Percentiles rank a stretch among this genome's conserved stretches.
phyloP scores from a whole-genome alignment of 2,797 vertebrate genomes.

The Myotis vivesi region DNA sequence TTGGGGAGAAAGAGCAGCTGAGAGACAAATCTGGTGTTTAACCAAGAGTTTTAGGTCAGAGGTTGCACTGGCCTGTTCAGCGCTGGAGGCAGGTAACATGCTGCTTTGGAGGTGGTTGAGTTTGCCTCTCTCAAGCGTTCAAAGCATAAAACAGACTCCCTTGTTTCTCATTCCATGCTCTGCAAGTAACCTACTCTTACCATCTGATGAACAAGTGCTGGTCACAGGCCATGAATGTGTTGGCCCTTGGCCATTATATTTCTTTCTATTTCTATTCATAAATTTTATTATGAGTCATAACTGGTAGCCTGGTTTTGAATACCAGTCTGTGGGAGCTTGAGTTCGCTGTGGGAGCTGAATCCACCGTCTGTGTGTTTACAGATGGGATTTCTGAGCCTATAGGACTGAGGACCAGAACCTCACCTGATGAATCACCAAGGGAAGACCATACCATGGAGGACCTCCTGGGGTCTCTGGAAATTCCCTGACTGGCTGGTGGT shows the following conservation, averaged over 20 bases:
- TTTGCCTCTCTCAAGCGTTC: conserved; percentile 14
- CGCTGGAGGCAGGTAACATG: background rate
- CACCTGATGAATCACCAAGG: background rate
- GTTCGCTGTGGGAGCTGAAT: conserved; percentile 15
- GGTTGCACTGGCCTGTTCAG: background rate
- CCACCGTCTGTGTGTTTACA: background rate
- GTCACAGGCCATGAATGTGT: background rate
- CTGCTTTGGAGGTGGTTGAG: background rate
- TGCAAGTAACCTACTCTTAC: background rate
- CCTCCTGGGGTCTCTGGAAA: background rate
- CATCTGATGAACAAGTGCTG: conserved; percentile 18
- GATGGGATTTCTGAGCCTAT: background rate
- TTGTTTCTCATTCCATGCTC: conserved; percentile 15
- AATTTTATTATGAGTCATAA: conserved; percentile 38
- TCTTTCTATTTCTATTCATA: conserved; percentile 12
- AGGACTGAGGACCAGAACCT: background rate
- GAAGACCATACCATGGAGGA: background rate
- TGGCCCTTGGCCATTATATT: background rate
- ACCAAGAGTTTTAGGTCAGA: background rate
- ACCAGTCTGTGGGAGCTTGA: conserved; percentile 31
- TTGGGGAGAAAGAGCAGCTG: background rate
- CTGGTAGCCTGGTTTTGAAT: conserved; percentile 25
- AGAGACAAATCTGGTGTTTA: background rate
- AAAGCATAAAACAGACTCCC: conserved; percentile 19
- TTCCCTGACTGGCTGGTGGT: background rate